Conservation (phyloP, 1,140 invertebrate genomes). For the Zophobas morio region DNA sequence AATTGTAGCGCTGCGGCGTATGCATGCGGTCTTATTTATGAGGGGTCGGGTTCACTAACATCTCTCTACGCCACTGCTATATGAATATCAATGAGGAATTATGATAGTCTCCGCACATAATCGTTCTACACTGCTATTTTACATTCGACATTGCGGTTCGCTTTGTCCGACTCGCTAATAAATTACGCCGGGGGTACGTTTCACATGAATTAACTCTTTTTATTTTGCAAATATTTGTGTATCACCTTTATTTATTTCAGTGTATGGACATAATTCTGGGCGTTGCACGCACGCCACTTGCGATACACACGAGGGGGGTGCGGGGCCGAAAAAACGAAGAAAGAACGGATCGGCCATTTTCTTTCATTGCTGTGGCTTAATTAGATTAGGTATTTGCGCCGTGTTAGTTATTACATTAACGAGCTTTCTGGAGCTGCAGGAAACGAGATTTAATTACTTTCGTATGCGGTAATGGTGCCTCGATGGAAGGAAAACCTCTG, state of each 20-base stretch:
- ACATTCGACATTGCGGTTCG: conserved; percentile 61
- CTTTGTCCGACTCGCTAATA: conserved; percentile 61
- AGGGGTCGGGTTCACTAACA: conserved; percentile 38
- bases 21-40: conserved; percentile 41
- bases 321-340: not conserved
- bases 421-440: conserved; percentile 17
- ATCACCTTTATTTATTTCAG: conserved; percentile 62
- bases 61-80: conserved; percentile 58
- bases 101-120: conserved; percentile 61
- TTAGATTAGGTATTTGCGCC: conserved; percentile 1
- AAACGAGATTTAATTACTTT: conserved; percentile 31
- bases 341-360: not conserved
- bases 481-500: not conserved
- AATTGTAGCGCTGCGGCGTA: conserved; percentile 42
- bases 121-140: conserved; percentile 61
- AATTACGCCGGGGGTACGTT: conserved; percentile 58
- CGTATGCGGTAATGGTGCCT: not conserved
- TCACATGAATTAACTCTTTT: conserved; percentile 58
- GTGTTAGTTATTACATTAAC: conserved; percentile 11
- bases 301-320: not conserved
- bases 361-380: not conserved
- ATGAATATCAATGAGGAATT: conserved; percentile 63
- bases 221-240: conserved; percentile 62
- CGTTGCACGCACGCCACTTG: conserved; percentile 54
- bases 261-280: conserved; percentile 56